Base-by-base conservation (phyloP, 2,797 vertebrate species). In the Gallinago solitaria region DNA sequence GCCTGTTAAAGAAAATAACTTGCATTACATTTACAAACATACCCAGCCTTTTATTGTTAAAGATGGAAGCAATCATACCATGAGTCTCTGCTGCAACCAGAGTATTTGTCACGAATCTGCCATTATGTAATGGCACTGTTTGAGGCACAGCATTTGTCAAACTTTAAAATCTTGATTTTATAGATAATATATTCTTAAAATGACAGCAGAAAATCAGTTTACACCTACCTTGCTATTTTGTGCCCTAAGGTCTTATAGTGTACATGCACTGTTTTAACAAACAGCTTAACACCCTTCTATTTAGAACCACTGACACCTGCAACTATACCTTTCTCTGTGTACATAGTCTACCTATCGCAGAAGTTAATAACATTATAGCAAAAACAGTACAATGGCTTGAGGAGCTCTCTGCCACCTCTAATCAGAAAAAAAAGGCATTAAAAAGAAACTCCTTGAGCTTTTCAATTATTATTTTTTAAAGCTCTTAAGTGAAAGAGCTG, bases 1-100 rank as follows among this genome's bases (percentile, higher is more conserved):
- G 98, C 99, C 99, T 99, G 98, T 67, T 25, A 95, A 94, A 94
- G 30, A 97, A 94, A 92, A 74, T 27, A 93, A 83, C 12, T 90
- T 71, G 63, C 64, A 85, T 90, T 89, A 96, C 54, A 91, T 74
- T 89, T 68, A 85, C 27, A 85, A 61, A 60, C 30, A 83, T 24
- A 83, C 43, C 59, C 0, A 90, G 27, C 8, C 6, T 73, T 76
- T 73, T 48, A 35, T 35, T 43, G 33, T 67, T 87, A 39, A 93
- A 60, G 48, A 68, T 45, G 32, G 71, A 78, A 78, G 12, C 21
- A 17, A 84, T 11, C 50, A 71, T 17, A 86, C 19, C 14, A 87
- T 25, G 68, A 83, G n/a, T 35, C 37, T 79, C 59, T 85, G 43
- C 33, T 61, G 27, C 25, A 47, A 68, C 17, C 51, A 54, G 51